Evolutionary conservation across 2,888 invertebrate genomes (phyloP), one percentile per base, ranked within the genome.

Genomic region (Cryptocheilus praepositus): DNA sequence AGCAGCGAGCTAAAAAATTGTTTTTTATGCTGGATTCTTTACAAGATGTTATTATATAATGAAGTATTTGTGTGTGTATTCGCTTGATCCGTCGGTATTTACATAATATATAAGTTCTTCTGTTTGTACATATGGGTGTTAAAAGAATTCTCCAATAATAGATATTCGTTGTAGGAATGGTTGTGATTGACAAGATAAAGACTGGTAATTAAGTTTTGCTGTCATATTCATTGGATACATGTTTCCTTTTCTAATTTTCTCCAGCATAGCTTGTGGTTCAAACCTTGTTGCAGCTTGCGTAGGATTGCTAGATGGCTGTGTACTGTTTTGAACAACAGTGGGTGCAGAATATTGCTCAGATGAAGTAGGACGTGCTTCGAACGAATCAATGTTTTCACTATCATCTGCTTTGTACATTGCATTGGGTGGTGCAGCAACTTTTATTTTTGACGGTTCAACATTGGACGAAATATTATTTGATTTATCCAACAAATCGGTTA

Each of bases 131-230:
- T 56, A 57, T 45, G 18, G 56, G 18, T 16, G 51, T 80, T 74
- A 88, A 83, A 92, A 93, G 90, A 96, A 94, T 90, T 96, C 95
- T 0, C 96, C 96, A 70, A 94, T 92, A 73, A 95, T 90, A 16
- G 95, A 94, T 86, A 96, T 91, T 82, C 94, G 91, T 87, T 94
- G 94, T 69, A 95, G 88, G 88, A 95, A 96, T 16, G 95, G 93
- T 64, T 95, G 96, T 1, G 95, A 94, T 59, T 93, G 93, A 80
- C 97, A 97, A 55, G 93, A 92, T 64, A 97, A 89, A 15, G 94
- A 84, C 69, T 94, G 92, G 87, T 93, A 95, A 83, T 92, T 92
- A 51, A 90, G 86, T 15, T 89, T 89, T 85, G 92, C 92, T 0
- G 92, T 91, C 71, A 90, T 89, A 83, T 93, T 93, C 7, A 91